Evolutionary conservation across 2,113 vertebrate species (phyloP).

Genomic region (Dicerorhinus sumatrensis): DNA sequence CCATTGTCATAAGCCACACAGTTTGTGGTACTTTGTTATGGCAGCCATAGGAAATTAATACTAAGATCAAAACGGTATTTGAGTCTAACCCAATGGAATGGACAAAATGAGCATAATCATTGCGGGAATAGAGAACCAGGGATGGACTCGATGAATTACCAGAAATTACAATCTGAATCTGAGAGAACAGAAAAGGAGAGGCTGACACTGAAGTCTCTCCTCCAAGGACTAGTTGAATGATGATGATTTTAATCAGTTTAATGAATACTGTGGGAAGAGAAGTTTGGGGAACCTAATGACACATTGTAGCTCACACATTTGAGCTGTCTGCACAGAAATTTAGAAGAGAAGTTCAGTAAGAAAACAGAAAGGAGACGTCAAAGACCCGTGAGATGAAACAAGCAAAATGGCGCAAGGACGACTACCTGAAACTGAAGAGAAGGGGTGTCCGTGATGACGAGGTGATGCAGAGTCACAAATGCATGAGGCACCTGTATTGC

Average conservation of each 20-base stretch:
- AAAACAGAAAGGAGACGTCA: neutral
- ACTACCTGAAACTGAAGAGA: neutral
- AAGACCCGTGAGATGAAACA: neutral
- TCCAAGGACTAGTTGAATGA: neutral
- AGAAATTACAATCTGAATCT: neutral
- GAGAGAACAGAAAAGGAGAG: neutral
- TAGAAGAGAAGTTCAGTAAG: neutral
- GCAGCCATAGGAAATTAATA: neutral
- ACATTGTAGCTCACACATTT: rapidly evolving
- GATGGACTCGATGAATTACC: rapidly evolving
- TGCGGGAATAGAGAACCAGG: neutral
- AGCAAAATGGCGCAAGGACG: neutral
- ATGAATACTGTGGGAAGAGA: neutral
- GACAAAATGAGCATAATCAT: too few relatives aligned
- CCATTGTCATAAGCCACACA: neutral
- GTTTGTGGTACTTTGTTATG: neutral
- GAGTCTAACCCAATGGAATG: neutral
- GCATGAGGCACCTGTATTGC: rapidly evolving
- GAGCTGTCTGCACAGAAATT: neutral
- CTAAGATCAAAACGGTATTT: neutral
- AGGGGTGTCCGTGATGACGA: neutral
- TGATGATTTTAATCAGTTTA: rapidly evolving
- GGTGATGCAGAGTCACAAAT: rapidly evolving
- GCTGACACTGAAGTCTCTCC: neutral
- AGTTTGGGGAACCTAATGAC: too few relatives aligned